Evolutionary conservation across 2,797 vertebrate genomes (phyloP).

Genomic region (Gobionotothen gibberifrons): DNA sequence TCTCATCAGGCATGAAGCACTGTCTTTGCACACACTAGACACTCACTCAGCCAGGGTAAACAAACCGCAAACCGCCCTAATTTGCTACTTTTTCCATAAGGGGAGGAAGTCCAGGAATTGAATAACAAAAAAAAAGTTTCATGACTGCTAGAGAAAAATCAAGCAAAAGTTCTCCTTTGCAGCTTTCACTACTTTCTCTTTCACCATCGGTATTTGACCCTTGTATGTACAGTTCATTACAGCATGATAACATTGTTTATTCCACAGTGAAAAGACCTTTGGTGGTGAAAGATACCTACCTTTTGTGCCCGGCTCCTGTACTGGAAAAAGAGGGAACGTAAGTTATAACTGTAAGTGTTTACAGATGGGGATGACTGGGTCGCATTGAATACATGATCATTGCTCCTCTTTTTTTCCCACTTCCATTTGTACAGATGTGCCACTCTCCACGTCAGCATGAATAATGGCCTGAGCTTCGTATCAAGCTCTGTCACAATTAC

Average conservation of each 20-base stretch:
- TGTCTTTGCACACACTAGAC: conserved; percentile 65
- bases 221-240: not conserved
- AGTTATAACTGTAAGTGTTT: conserved; percentile 59
- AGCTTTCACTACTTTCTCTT: conserved; percentile 21
- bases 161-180: conserved; percentile 19
- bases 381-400: not conserved
- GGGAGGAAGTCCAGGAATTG: conserved; percentile 74
- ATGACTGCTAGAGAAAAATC: conserved; percentile 18
- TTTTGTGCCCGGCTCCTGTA: conserved; percentile 94
- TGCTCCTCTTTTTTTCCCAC: not conserved
- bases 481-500: conserved; percentile 97
- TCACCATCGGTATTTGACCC: conserved; percentile 2
- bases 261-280: conserved; percentile 93
- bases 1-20: conserved; percentile 64
- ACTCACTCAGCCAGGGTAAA: conserved; percentile 76
- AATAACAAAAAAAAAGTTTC: conserved; percentile 56
- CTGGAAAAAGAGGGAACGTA: conserved; percentile 93
- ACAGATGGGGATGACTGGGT: not conserved
- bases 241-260: not conserved
- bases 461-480: conserved; percentile 97
- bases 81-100: conserved; percentile 73
- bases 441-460: conserved; percentile 97
- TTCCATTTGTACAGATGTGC: conserved; percentile 86
- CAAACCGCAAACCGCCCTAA: conserved; percentile 64
- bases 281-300: conserved; percentile 92